phyloP scores from a whole-genome alignment of 2,888 invertebrate genomes.

The Endomychus coccineus region DNA sequence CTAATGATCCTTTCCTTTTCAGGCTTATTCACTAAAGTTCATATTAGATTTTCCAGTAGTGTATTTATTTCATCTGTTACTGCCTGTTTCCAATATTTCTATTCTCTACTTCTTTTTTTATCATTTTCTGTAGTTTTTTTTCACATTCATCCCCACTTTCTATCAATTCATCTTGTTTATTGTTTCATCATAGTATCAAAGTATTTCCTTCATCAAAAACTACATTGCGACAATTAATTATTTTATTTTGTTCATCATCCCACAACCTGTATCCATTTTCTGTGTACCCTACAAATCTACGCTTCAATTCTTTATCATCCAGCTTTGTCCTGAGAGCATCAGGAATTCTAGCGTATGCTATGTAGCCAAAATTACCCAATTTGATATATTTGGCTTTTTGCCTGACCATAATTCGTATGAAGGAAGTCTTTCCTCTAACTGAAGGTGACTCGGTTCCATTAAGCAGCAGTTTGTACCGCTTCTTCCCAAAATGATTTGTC shows the following conservation, averaged over 20 bases:
- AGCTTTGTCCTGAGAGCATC: conserved; percentile 12
- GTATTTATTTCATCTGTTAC: not conserved
- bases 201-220: conserved; percentile 6
- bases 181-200: not conserved
- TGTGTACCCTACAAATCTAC: conserved; percentile 16
- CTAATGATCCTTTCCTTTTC: too few relatives aligned
- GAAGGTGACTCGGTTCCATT: conserved; percentile 6
- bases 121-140: conserved; percentile 3
- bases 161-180: not conserved
- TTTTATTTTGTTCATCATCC: conserved; percentile 3
- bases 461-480: conserved; percentile 5
- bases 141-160: not conserved
- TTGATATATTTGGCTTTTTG: conserved; percentile 15
- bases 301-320: conserved; percentile 14
- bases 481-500: conserved; percentile 9
- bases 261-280: conserved; percentile 10
- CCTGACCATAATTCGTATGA: conserved; percentile 16
- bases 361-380: conserved; percentile 16
- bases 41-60: too few relatives aligned
- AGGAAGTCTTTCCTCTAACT: conserved; percentile 11
- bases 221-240: conserved; percentile 7
- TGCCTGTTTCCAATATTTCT: not conserved
- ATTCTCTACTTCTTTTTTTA: not conserved
- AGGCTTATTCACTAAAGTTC: too few relatives aligned
- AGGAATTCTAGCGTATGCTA: conserved; percentile 14